Percentiles rank a stretch among this genome's conserved stretches.
These are phyloP conservation scores for Zygaena filipendulae DNA, from an alignment of 2,888 invertebrate genomes.

Conservation along the genomic window DNA sequence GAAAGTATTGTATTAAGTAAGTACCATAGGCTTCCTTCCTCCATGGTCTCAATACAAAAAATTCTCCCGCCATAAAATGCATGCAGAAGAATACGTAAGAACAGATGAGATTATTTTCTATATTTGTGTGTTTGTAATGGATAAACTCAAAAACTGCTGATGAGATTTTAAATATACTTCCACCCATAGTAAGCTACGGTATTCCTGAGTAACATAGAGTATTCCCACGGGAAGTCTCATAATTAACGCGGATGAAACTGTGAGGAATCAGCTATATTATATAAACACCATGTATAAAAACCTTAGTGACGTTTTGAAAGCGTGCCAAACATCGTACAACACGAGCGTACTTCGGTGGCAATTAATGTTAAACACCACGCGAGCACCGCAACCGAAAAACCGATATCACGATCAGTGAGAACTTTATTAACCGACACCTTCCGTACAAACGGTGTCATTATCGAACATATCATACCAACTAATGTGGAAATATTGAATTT, in stretches of 20 bases:
- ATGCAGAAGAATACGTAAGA: too few species aligned
- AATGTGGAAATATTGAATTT: slow-evolving; percentile 56
- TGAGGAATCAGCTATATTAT: too few species aligned
- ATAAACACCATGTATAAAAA: too few species aligned
- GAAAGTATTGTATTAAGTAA: too few species aligned
- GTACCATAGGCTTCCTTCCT: slow-evolving; percentile 66
- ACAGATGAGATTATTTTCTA: too few species aligned
- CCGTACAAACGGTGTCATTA: slow-evolving; percentile 46
- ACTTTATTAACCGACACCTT: slow-evolving; percentile 49
- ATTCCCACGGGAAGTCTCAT: too few species aligned
- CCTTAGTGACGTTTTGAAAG: too few species aligned
- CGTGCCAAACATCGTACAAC: too few species aligned
- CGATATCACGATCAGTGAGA: slow-evolving; percentile 21
- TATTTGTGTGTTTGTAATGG: slow-evolving; percentile 4
- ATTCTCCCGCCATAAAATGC: slow-evolving; percentile 60
- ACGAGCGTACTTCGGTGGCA: too few species aligned
- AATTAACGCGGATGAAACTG: too few species aligned
- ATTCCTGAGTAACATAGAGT: neutral
- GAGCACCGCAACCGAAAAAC: slow-evolving; percentile 4
- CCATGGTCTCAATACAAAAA: slow-evolving; percentile 60
- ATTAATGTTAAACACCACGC: slow-evolving; percentile 8
- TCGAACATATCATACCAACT: slow-evolving; percentile 56
- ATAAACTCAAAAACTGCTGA: neutral
- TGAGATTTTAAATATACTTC: neutral
- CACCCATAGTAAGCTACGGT: neutral